Percentiles rank a stretch among this genome's conserved stretches.
Conservation (phyloP, 2,797 vertebrate genomes). For the Tympanoctomys barrerae region DNA sequence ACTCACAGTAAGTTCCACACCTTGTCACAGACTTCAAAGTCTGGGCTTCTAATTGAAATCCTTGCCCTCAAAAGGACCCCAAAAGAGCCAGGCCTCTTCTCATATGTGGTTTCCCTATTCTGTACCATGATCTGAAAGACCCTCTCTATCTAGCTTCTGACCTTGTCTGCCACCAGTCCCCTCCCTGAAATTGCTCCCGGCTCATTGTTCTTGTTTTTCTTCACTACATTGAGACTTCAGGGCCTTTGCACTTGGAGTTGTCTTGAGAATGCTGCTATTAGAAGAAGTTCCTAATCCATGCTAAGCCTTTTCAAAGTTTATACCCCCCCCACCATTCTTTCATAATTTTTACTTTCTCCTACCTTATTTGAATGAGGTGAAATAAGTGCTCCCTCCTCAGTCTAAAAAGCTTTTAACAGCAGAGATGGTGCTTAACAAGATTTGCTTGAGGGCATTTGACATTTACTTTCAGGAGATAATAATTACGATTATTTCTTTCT, state of each 20-base stretch:
- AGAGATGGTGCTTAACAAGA: background rate
- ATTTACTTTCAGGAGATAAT: slow-evolving; percentile 28
- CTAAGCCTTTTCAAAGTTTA: background rate
- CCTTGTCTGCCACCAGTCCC: background rate
- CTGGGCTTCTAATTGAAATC: background rate
- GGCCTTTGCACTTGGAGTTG: background rate
- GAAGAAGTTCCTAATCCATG: background rate
- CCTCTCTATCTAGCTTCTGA: background rate
- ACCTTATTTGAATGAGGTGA: slow-evolving; percentile 10
- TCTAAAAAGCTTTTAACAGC: slow-evolving; percentile 21
- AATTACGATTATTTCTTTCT: background rate
- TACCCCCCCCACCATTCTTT: background rate
- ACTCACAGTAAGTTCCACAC: background rate
- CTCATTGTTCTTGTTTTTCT: background rate
- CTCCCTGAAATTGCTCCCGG: background rate
- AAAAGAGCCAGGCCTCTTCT: background rate
- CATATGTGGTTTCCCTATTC: background rate
- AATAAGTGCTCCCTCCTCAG: background rate
- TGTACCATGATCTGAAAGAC: background rate
- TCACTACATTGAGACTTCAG: background rate
- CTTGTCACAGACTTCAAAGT: background rate
- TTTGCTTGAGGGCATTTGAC: background rate
- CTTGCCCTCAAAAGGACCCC: background rate
- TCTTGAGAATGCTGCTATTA: background rate
- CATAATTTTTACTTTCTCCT: background rate